Conservation (phyloP, 2,888 invertebrate genomes). For the Mesodorylaimus sp. region DNA sequence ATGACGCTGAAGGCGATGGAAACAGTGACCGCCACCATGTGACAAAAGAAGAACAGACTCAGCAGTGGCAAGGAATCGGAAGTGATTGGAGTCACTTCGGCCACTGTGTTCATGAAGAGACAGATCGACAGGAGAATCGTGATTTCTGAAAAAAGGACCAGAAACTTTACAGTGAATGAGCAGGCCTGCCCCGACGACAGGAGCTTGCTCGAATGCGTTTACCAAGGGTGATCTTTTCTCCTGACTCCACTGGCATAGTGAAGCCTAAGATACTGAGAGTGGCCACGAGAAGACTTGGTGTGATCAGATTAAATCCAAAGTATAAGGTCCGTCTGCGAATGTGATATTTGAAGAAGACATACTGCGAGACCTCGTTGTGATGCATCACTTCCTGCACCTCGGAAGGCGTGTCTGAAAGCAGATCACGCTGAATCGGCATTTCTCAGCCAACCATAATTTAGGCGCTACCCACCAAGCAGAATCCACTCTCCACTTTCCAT, state of each 20-base stretch:
- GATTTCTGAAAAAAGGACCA: slow-evolving; percentile 24
- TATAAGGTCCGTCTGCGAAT: slow-evolving; percentile 89
- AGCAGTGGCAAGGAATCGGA: slow-evolving; percentile 49
- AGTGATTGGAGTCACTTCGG: slow-evolving; percentile 92
- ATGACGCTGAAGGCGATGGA: slow-evolving; percentile 29
- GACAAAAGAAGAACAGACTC: slow-evolving; percentile 28
- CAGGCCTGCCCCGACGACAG: too few species aligned
- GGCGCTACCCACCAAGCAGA: too few species aligned
- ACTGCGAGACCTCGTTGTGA: too few species aligned
- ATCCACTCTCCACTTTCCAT: slow-evolving; percentile 99
- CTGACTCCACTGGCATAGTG: slow-evolving; percentile 93
- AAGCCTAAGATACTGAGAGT: slow-evolving; percentile 96
- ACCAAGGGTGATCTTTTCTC: slow-evolving; percentile 95
- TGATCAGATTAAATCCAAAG: slow-evolving; percentile 98
- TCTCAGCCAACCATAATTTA: too few species aligned
- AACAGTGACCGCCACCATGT: slow-evolving; percentile 29
- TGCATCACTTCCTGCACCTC: too few species aligned
- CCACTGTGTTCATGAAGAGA: slow-evolving; percentile 92
- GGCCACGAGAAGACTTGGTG: slow-evolving; percentile 94
- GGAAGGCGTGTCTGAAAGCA: too few species aligned
- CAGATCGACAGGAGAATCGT: slow-evolving; percentile 60
- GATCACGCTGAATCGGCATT: too few species aligned
- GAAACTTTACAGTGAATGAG: neutral
- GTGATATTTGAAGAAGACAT: too few species aligned
- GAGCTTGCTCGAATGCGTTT: too few species aligned